Evolutionary conservation across 2,113 vertebrate species (phyloP), one percentile per base, ranked within the genome.

Genomic region (Murina feae): DNA sequence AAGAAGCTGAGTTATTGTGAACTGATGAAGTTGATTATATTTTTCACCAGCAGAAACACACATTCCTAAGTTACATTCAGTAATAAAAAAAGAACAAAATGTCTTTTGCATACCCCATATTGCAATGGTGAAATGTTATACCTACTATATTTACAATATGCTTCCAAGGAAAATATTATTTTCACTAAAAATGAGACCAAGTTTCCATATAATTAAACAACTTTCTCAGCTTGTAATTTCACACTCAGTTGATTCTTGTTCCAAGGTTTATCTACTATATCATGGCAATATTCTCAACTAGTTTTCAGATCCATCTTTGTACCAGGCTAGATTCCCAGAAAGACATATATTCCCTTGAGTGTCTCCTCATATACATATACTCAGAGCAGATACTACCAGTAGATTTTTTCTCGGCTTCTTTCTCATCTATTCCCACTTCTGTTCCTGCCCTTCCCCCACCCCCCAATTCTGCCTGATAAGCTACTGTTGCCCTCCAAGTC

Each of bases 181-280:
- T 91, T 82, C 42, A 60, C 7, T 63, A 69, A 58, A 55, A 44
- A 86, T 32, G 23, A 90, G 71, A 86, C 51, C 23, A 72, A 68
- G 23, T 86, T 89, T 53, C 37, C 35, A 79, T 44, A 86, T 55
- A 90, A 96, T 86, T 91, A 93, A 86, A 49, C 65, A 86, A 79
- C 28, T 92, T 84, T 1, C 25, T 35, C 63, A 63, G 47, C 75
- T 93, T 93, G 9, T 58, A 42, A 42, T 86, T 89, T 82, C 80
- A 72, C 23, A 49, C 53, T 82, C 21, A 76, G 35, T 9, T 94
- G 18, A 65, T 65, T 47, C 32, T 78, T 65, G 10, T 55, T 53
- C 39, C 51, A 83, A 86, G 30, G 12, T 78, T 21, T 23, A 23
- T 68, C 30, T 2, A 35, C 65, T 75, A 14, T 44, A 32, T 74